Evolutionary conservation across 2,888 invertebrate genomes (phyloP), one percentile per base, ranked within the genome.

Genomic region (Ctena decussata): DNA sequence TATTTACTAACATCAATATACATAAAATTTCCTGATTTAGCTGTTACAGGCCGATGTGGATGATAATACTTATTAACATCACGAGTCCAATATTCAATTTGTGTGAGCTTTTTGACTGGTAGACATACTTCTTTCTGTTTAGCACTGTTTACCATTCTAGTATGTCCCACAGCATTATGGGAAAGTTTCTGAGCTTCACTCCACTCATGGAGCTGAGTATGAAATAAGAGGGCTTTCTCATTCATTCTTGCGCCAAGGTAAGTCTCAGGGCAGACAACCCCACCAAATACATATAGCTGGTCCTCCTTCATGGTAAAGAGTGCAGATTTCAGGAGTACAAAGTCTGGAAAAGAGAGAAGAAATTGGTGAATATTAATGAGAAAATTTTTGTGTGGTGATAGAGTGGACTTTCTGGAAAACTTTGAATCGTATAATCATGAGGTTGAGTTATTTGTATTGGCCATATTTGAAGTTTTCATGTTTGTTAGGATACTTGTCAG

Each of bases 131-230:
- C 89, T 18, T 77, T 84, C 35, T 86, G 85, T 39, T 80, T 75
- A 6, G 77, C 78, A 37, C 79, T 89, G 69, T 79, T 82, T 12
- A 90, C 35, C n/a, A 83, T 12, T 12, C 75, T 77, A 18, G 75
- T 53, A 44, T 89, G 81, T 49, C 65, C 82, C 24, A 70, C 83
- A 0, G 87, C 85, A 8, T 88, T 83, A 27, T 87, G 85, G n/a
- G 87, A 86, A 1, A 90, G 83, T 41, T 82, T 86, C 77, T 93
- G 90, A 46, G 91, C 85, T 76, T 91, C 91, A 71, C 86, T 90
- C 93, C 93, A 93, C 49, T 93, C 92, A 46, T 91, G 91, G 37
- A 93, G 91, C 76, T 91, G 90, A 6, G 92, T 93, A 84, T 93
- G 93, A 79, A 93, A 92, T 37, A 87, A 80, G 0, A 93, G 89